Evolutionary conservation across 2,797 vertebrate species (phyloP), one percentile per base, ranked within the genome.

Genomic region (Crax fasciolata): DNA sequence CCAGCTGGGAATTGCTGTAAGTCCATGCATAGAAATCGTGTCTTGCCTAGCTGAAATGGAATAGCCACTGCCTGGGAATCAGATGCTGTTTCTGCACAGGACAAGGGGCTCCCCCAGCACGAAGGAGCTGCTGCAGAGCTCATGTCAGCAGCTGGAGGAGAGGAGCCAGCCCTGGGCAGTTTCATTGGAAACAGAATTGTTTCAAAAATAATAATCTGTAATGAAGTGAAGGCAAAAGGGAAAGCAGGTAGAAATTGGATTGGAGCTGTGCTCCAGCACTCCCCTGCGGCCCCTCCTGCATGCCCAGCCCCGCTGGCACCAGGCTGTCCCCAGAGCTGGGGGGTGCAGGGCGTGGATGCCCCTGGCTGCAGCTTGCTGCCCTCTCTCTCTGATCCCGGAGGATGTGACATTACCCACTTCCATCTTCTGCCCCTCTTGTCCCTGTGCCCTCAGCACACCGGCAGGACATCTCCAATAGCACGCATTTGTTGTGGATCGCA

Each of bases 211-310:
- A 94, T 91, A 88, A 90, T 96, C 83, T 71, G 32, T 91, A 97
- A 96, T 97, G 90, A 96, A 97, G 76, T 93, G 87, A 84, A 94
- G 59, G 90, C 87, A 96, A 94, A 91, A 82, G 74, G 73, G 90
- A 94, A 95, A 94, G 93, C 91, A 93, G 91, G 73, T 55, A 91
- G 87, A 86, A 95, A 97, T 88, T 94, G 87, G 94, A 93, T 96
- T 97, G 95, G 90, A 70, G 76, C 80, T 35, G 46, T 86, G 74
- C 73, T 95, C 62, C 80, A 84, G 70, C 52, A 78, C 51, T 84
- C 46, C 76, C 91, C 85, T 87, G 87, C 7, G 5, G 93, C 73
- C n/a, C 66, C 61, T 43, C 88, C 49, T 48, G 24, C 68, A 67
- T 27, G 76, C 90, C 61, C 72, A 82, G 23, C 6, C 9, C 74